These are phyloP conservation scores for Ceyx margarethae DNA, from an alignment of 2,113 vertebrate species.

Conservation along the genomic window DNA sequence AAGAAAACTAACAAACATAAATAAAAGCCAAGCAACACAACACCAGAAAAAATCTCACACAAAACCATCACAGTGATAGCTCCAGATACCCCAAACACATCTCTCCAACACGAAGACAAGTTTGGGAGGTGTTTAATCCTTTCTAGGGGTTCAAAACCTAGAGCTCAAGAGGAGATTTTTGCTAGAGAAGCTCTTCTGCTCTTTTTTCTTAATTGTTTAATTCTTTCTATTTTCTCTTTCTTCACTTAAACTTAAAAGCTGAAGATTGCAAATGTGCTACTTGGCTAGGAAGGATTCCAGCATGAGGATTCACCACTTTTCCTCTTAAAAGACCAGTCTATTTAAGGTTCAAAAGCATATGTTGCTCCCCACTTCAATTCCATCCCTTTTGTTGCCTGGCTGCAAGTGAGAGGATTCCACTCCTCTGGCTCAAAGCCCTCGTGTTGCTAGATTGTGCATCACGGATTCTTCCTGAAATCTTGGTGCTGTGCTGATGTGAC, in stretches of 20 bases:
- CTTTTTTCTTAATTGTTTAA: neutral
- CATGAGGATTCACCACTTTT: conserved; percentile 29
- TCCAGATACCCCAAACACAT: neutral
- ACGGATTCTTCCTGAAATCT: conserved; percentile 44
- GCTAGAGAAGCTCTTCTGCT: neutral
- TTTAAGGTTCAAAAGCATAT: conserved; percentile 58
- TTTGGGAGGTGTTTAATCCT: neutral
- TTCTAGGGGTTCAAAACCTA: neutral
- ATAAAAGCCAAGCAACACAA: neutral
- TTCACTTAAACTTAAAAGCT: conserved; percentile 44
- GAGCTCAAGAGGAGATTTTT: neutral
- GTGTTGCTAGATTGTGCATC: conserved; percentile 39
- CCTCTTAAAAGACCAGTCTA: conserved; percentile 55
- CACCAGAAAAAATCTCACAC: neutral
- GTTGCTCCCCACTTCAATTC: neutral
- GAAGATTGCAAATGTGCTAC: conserved; percentile 66
- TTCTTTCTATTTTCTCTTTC: neutral
- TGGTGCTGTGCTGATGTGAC: conserved; percentile 21
- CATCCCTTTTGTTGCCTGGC: conserved; percentile 57
- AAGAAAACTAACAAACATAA: neutral
- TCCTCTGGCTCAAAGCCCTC: conserved; percentile 24
- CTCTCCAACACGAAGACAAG: neutral
- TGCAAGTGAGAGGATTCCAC: conserved; percentile 16
- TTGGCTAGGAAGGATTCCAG: conserved; percentile 49
- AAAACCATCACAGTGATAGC: neutral